Evolutionary conservation across 92 coral and sea anemone genomes (phyloP), one percentile per base, ranked within the genome.

Genomic region (Zoanthus sociatus): DNA sequence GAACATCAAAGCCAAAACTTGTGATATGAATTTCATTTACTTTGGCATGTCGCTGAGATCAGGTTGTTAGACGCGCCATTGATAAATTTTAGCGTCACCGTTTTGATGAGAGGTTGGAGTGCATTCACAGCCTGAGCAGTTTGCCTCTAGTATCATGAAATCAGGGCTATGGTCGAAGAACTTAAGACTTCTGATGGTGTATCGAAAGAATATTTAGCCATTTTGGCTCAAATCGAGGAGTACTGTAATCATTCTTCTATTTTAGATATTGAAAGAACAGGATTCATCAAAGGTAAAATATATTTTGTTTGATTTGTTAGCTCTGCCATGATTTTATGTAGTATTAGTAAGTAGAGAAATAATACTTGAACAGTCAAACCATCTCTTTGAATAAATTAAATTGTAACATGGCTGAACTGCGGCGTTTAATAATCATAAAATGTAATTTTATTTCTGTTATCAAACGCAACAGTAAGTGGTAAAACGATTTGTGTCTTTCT

Each of bases 191-290:
- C 95, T n/a, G 94, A 91, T 93, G 96, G 92, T 73, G 72, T 95
- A 56, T 95, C 96, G 45, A 93, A 91, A 82, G 98, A 95, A 48
- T 95, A 95, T 89, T 76, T 95, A 58, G 94, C 84, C 71, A 95
- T 95, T 88, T 90, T 95, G 83, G 87, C 86, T 26, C 98, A 95
- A 86, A 95, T 95, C 37, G 98, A 95, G 79, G 96, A 93, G 46
- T 95, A 91, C 71, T 95, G 98, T 78, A 94, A 91, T 78, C 86
- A 94, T 64, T 91, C 94, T 42, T 88, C 95, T 31, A 89, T 87
- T 66, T 68, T 93, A 16, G 95, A 93, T 58, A 75, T 89, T 70
- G 87, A 90, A 67, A 53, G 71, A 42, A 89, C 86, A 64, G 51
- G 64, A 60, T 78, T 20, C 66, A 50, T 69, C 76, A 72, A 78